Evolutionary conservation across 2,113 vertebrate species (phyloP), one percentile per base, ranked within the genome.

Genomic region (Protobothrops mucrosquamatus): DNA sequence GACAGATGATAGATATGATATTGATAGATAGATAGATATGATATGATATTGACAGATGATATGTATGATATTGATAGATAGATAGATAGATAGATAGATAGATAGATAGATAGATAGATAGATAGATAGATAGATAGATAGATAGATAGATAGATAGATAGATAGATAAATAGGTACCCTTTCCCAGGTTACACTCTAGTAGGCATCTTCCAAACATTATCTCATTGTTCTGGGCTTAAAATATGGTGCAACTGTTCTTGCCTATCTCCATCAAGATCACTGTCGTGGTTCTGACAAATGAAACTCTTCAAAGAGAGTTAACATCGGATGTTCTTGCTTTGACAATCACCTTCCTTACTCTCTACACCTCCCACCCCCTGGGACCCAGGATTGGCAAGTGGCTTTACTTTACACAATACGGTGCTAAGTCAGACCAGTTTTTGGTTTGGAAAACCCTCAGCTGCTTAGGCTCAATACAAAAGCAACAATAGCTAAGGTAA

Each of bases 381-480:
- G n/a, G 34, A 81, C 2, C 15, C n/a, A 39, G 34, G 15, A 81
- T 18, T 81, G 14, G 6, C 15, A 81, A 81, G 2, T 39, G 34
- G 69, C 18, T 81, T 81, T 20, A 81, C 6, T 34, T 39, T 81
- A 20, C n/a, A 20, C 69, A 81, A 22, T 39, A 74, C 1, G 15
- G 15, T 39, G 15, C n/a, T 39, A 34, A 20, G 1, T 39, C 69
- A 34, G 15, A 39, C 69, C 69, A 74, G 69, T n/a, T 20, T 18
- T 74, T 74, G n/a, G n/a, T 74, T 20, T 74, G 64, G 12, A 74
- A 74, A 74, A 18, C n/a, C 29, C 64, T 69, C 64, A 34, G 64
- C 64, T 6, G 0, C 64, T 81, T 81, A 81, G 34, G 6, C 69
- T 39, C n/a, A 22, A 46, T 39, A 1, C 0, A 57, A 88, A 1